phyloP scores from a whole-genome alignment of 2,113 vertebrate genomes.

The Sinocyclocheilus anshuiensis region DNA sequence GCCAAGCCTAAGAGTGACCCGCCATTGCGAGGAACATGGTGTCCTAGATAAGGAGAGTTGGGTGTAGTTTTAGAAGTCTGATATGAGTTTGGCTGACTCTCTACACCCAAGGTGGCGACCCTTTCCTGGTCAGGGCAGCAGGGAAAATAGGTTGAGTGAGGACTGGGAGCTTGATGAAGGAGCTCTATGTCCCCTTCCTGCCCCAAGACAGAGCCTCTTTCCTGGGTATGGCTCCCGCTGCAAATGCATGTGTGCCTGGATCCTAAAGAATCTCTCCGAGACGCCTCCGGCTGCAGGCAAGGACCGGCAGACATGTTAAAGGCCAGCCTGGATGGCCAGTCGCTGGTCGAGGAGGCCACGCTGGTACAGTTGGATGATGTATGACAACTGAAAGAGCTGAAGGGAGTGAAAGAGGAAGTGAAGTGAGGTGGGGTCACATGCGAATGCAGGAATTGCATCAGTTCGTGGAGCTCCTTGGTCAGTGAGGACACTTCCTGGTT shows the following conservation, averaged over 20 bases:
- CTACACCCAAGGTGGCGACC: slow-evolving; percentile 53
- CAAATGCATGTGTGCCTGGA: slow-evolving; percentile 65
- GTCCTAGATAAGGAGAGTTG: slow-evolving; percentile 63
- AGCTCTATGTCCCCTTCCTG: slow-evolving; percentile 63
- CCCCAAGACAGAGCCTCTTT: slow-evolving; percentile 62
- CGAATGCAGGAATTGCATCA: slow-evolving; percentile 82
- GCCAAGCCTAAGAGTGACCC: slow-evolving; percentile 60
- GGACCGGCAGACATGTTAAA: slow-evolving; percentile 61
- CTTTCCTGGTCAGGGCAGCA: slow-evolving; percentile 68
- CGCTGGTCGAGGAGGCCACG: slow-evolving; percentile 55
- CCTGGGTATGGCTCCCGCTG: slow-evolving; percentile 63
- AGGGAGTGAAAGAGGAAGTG: slow-evolving; percentile 55
- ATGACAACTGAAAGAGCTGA: slow-evolving; percentile 60
- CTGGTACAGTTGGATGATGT: slow-evolving; percentile 52
- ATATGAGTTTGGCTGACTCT: slow-evolving; percentile 59
- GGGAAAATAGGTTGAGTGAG: slow-evolving; percentile 62
- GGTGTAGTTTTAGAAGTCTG: slow-evolving; percentile 63
- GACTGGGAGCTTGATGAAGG: slow-evolving; percentile 62
- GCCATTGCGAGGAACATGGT: slow-evolving; percentile 43
- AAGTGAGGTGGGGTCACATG: slow-evolving; percentile 69
- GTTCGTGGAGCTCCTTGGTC: slow-evolving; percentile 82
- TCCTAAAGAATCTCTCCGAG: slow-evolving; percentile 52
- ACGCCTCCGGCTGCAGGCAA: slow-evolving; percentile 62
- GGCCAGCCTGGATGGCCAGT: slow-evolving; percentile 61
- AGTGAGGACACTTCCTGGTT: slow-evolving; percentile 89